These are phyloP conservation scores for Ceraclea dissimilis DNA, from an alignment of 2,888 invertebrate species.

Conservation along the genomic window DNA sequence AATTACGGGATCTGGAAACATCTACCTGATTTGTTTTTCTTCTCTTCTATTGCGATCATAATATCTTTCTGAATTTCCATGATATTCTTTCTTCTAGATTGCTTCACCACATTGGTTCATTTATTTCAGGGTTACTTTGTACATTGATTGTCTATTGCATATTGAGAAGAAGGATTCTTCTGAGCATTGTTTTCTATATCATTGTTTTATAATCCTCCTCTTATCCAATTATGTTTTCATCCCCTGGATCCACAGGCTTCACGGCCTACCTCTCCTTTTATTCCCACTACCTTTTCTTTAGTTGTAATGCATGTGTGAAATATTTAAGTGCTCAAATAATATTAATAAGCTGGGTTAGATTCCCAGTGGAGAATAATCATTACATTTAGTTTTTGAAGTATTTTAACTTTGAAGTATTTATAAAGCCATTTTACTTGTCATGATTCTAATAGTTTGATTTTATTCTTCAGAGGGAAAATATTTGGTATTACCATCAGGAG, in stretches of 20 bases:
- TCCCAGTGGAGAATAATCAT: too few relatives aligned
- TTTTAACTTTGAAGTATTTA: constrained; percentile 1
- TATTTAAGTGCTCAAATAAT: constrained; percentile 9
- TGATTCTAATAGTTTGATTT: background rate
- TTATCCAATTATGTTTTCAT: constrained; percentile 22
- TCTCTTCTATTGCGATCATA: too few relatives aligned
- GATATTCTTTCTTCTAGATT: too few relatives aligned
- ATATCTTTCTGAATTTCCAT: too few relatives aligned
- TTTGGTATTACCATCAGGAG: constrained; percentile 88
- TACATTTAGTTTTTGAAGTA: too few relatives aligned
- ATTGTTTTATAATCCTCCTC: constrained; percentile 10
- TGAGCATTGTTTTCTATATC: background rate
- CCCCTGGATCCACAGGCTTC: constrained; percentile 49
- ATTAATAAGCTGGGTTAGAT: too few relatives aligned
- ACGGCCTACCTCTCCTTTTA: constrained; percentile 49
- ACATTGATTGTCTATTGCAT: too few relatives aligned
- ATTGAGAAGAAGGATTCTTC: too few relatives aligned
- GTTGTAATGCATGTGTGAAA: constrained; percentile 26
- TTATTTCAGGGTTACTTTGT: too few relatives aligned
- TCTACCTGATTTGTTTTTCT: too few relatives aligned
- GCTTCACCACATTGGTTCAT: too few relatives aligned
- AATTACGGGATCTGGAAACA: too few relatives aligned
- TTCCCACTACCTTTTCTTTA: constrained; percentile 57
- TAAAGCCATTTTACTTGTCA: background rate
- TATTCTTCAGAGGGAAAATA: constrained; percentile 78